These are phyloP conservation scores for Psilopsiagon aurifrons DNA, from an alignment of 2,113 vertebrate genomes.

Conservation along the genomic window DNA sequence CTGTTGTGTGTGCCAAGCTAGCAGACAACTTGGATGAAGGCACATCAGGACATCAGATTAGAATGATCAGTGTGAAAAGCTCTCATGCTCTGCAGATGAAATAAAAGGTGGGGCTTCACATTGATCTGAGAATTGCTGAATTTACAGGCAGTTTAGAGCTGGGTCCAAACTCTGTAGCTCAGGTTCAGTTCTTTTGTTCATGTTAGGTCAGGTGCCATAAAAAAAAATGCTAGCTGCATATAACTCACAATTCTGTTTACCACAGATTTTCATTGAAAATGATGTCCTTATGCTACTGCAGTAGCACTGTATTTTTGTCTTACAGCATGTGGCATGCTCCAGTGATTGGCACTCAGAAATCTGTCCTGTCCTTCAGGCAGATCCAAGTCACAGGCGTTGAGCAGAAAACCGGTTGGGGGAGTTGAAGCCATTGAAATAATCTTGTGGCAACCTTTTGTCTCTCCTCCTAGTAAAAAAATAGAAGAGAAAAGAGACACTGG, in stretches of 20 bases:
- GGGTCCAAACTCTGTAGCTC: neutral
- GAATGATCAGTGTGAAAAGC: neutral
- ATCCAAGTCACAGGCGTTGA: slow-evolving; percentile 23
- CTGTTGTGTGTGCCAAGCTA: neutral
- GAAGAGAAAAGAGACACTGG: slow-evolving; percentile 6
- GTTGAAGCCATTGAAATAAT: neutral
- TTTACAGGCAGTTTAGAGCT: neutral
- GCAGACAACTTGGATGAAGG: neutral
- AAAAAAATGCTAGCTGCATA: neutral
- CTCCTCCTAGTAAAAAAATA: slow-evolving; percentile 18
- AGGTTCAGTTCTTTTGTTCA: neutral
- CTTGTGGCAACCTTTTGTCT: slow-evolving; percentile 19
- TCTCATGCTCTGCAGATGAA: neutral
- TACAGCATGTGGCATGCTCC: neutral
- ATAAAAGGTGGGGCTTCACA: neutral
- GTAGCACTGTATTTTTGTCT: slow-evolving; percentile 45
- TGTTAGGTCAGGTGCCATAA: neutral
- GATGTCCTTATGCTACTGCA: neutral
- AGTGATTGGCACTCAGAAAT: neutral
- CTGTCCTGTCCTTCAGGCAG: slow-evolving; percentile 38
- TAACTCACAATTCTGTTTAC: neutral
- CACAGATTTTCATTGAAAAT: neutral
- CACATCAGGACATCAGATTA: neutral
- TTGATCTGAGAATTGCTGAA: neutral
- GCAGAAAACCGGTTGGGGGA: neutral